Evolutionary conservation across 2,888 invertebrate species (phyloP).

Genomic region (Erynnis tages): DNA sequence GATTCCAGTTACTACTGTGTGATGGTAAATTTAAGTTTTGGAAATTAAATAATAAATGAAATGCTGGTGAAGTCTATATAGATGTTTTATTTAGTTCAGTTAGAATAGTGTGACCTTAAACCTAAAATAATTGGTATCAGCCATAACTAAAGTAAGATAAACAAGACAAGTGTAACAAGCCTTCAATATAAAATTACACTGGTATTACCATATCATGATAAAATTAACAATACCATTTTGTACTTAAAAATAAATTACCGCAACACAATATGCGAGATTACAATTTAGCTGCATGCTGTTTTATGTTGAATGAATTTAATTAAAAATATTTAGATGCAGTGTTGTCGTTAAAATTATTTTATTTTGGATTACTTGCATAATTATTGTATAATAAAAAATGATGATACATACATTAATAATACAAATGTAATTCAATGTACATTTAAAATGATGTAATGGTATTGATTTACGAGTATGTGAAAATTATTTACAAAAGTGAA

Average conservation of each 20-base stretch:
- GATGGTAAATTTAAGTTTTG: not conserved
- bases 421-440: conserved; percentile 7
- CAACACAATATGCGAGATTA: conserved; percentile 33
- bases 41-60: conserved; percentile 14
- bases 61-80: conserved; percentile 32
- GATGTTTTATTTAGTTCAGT: conserved; percentile 46
- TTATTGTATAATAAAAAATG: not conserved
- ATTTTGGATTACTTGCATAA: not conserved
- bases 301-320: conserved; percentile 20
- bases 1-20: too few relatives aligned
- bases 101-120: conserved; percentile 64
- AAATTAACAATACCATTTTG: conserved; percentile 60
- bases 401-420: too few relatives aligned
- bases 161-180: conserved; percentile 43
- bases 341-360: conserved; percentile 1
- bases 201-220: conserved; percentile 46
- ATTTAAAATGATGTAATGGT: not conserved
- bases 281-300: conserved; percentile 25
- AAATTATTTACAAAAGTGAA: conserved; percentile 24
- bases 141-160: conserved; percentile 49
- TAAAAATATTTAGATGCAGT: conserved; percentile 13
- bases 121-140: conserved; percentile 73
- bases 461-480: conserved; percentile 16
- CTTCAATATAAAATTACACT: conserved; percentile 52
- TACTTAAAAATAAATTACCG: conserved; percentile 51